Conservation (phyloP, 2,888 invertebrate genomes). For the Lochmaea capreae region DNA sequence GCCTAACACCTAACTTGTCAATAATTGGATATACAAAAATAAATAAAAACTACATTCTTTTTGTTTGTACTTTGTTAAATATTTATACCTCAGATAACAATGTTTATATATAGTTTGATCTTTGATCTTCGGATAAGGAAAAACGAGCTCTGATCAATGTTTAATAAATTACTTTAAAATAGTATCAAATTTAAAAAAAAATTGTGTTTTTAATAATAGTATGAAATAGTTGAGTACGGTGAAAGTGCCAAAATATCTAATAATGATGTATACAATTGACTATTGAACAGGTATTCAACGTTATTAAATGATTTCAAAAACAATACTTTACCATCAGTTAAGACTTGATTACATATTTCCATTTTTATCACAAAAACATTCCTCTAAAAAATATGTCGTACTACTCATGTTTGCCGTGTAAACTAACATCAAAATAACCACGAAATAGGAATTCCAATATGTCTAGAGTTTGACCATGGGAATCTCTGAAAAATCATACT, state of each 20-base stretch:
- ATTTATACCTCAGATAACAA: no score
- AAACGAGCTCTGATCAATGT: no score
- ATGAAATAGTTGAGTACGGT: background rate
- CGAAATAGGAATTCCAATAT: background rate
- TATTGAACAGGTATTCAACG: background rate
- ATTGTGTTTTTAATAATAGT: no score
- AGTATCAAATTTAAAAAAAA: no score
- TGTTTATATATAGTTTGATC: no score
- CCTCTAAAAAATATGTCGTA: background rate
- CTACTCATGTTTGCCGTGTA: background rate
- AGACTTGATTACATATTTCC: background rate
- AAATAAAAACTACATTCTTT: no score
- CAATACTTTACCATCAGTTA: conserved; percentile 10
- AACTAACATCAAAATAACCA: background rate
- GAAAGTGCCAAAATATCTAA: background rate
- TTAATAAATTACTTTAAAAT: no score
- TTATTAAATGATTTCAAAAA: background rate
- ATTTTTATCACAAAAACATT: conserved; percentile 6
- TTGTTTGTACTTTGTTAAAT: no score
- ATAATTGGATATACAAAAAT: no score
- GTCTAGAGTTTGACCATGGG: conserved; percentile 34
- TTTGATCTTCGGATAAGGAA: no score
- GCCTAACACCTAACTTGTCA: no score
- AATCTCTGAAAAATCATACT: conserved; percentile 16
- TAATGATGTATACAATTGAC: background rate